Percentiles rank a stretch among this genome's conserved stretches.
These are phyloP conservation scores for Pseudococcus jackbeardsleyi DNA, from an alignment of 2,888 invertebrate genomes.

Conservation along the genomic window DNA sequence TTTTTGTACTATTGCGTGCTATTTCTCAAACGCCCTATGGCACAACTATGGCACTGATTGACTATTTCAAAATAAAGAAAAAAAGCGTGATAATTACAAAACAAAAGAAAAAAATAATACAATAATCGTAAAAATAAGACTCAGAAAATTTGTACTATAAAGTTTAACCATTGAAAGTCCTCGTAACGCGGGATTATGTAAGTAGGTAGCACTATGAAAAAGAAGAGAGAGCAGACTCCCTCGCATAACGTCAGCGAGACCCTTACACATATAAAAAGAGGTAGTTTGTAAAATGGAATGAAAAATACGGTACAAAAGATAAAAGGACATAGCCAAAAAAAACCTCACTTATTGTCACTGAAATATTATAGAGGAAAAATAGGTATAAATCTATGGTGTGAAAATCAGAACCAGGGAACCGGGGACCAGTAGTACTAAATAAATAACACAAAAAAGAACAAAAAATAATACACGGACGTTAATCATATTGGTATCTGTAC, in stretches of 20 bases:
- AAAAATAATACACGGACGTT: conserved; percentile 35
- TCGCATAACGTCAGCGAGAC: conserved; percentile 8
- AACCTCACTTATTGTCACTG: conserved; percentile 43
- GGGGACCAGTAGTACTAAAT: background rate
- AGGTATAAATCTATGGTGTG: background rate
- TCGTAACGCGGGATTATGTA: conserved; percentile 4
- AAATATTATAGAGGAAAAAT: background rate
- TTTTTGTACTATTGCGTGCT: conserved; percentile 34
- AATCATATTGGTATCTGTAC: conserved; percentile 43
- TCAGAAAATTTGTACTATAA: conserved; percentile 51
- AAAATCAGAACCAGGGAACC: background rate
- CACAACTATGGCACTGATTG: conserved; percentile 24
- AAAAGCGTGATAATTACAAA: background rate
- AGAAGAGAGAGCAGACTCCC: conserved; percentile 22
- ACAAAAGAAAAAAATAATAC: conserved; percentile 2
- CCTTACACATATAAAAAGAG: conserved; percentile 47
- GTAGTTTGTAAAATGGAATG: conserved; percentile 51
- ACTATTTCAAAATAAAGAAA: background rate
- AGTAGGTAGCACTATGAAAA: background rate
- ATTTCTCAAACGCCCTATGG: background rate
- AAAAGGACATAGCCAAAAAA: conserved; percentile 28
- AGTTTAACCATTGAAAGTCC: conserved; percentile 40
- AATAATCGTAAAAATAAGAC: conserved; percentile 45
- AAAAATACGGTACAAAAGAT: conserved; percentile 24
- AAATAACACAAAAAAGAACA: conserved; percentile 36